Evolutionary conservation across 1,140 invertebrate species (phyloP), one percentile per base, ranked within the genome.

Genomic region (Branchinecta lindahli): DNA sequence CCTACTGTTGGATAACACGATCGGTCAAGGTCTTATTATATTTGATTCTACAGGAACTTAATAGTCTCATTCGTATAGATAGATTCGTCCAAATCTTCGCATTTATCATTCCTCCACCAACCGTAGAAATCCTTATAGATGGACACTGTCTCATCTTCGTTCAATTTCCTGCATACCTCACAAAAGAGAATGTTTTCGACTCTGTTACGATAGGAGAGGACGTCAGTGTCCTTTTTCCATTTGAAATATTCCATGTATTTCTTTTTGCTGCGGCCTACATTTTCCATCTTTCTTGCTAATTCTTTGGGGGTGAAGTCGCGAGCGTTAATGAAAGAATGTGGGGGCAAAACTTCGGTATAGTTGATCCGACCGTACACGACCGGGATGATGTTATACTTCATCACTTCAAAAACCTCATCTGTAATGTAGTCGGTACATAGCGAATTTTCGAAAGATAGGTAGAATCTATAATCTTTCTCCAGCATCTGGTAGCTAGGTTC

Each of bases 391-490:
- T 74, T 70, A 44, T 72, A 73, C 5, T 73, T 66, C 44, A 77
- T 44, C 3, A 74, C 67, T 9, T 72, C 46, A 45, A 70, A 78
- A 44, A 78, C 75, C 69, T 82, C 82, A 73, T 82, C 81, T 0
- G 80, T 81, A 6, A 80, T 73, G 70, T 82, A 82, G 72, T 81
- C 79, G 44, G 72, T 66, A 73, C 81, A 82, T 7, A 80, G 66
- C 2, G 76, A 75, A 72, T 82, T 82, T 74, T 82, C 81, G 72
- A 82, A 81, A 8, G 80, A 69, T 7, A 82, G 69, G 71, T 81
- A 82, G 68, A 79, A 79, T 70, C 75, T 74, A 73, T 79, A 77
- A 33, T 72, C 45, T 21, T 10, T 18, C 0, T 44, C 69, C 7
- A 78, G 69, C 47, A 67, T 66, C 0, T 69, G 5, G 46, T 74